Evolutionary conservation across 1,140 invertebrate species (phyloP), one percentile per base, ranked within the genome.

Genomic region (Drosophila parabipectinata): DNA sequence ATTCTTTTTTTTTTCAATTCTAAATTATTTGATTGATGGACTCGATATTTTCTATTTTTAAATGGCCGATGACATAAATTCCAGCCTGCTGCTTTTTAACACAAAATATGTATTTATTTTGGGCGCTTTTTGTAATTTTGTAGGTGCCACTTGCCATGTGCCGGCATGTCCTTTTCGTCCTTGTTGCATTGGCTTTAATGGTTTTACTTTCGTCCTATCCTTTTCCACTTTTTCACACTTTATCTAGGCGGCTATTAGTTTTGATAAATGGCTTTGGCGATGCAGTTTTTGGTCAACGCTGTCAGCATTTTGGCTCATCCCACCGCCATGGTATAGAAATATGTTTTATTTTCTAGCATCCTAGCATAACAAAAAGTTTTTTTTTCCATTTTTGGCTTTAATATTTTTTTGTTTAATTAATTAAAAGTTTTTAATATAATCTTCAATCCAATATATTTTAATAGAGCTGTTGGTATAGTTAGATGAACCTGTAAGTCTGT

Each of bases 211-310:
- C 45, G 21, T 51, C 55, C 56, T 39, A 55, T 34, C 62, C 41
- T 28, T 69, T 69, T 56, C 24, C 18, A 63, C 66, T 77, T 63
- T 82, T 69, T 48, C 67, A 63, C 47, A 44, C 44, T 51, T 74
- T 82, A 82, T 82, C 79, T 83, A 15, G 48, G 15, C 48, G 37
- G 79, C 79, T 75, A 82, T 83, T 78, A 82, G 69, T 69, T 81
- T 83, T 82, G 74, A 82, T 82, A 74, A 71, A 82, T 83, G 79
- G 79, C 41, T 37, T 24, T 45, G 53, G 34, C 56, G 79, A 71
- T 73, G 53, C 50, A 47, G 34, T 56, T 58, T 79, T 64, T 63
- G 56, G 57, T 73, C 60, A 61, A 37, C 66, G 47, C 58, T 57
- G 66, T 79, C 78, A 81, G 66, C 66, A 51, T 32, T 56, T 67